Base-by-base conservation (phyloP, 2,113 vertebrate genomes). In the Perognathus longimembris region DNA sequence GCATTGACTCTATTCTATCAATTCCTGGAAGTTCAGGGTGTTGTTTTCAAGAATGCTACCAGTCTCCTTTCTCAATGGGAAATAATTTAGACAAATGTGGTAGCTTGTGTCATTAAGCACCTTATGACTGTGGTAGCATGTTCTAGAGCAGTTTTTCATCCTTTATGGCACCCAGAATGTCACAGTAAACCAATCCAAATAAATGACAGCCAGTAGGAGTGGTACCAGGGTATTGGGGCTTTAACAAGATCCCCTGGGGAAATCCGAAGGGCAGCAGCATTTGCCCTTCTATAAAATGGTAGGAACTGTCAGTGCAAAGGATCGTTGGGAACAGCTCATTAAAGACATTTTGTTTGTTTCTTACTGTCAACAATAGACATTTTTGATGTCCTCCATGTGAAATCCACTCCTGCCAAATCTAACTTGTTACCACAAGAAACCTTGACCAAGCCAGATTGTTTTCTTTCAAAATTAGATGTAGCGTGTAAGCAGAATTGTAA, bases 381-480 rank as follows among this genome's bases (percentile, higher is more conserved):
- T 63, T 88, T 88, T 14, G 12, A 73, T 45, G 85, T 75, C n/a
- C 18, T 73, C 67, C 20, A 50, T 57, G 7, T 26, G 83, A 91
- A 93, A 64, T 74, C n/a, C 36, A 80, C 50, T 24, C 18, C 75
- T 67, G 70, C 14, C 32, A 83, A 57, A 83, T 40, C 20, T 40
- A 88, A 88, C 45, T 45, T 45, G 30, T 81, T 69, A 71, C 6
- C 28, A 78, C 11, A 57, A 78, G 42, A 85, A 85, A 80, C 73
- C 42, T 40, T 76, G 61, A 75, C 24, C 32, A 85, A 91, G 22
- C 34, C 30, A 22, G 22, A 92, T 20, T 81, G 2, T 50, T 76
- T 71, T 75, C 63, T 76, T 80, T 90, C 45, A 91, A 74, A 89
- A 92, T 85, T 78, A 92, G 57, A 30, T 85, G 30, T 17, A 30